Conservation (phyloP, 1,140 invertebrate genomes). For the roundworm (Caenorhabditis elegans) region DNA sequence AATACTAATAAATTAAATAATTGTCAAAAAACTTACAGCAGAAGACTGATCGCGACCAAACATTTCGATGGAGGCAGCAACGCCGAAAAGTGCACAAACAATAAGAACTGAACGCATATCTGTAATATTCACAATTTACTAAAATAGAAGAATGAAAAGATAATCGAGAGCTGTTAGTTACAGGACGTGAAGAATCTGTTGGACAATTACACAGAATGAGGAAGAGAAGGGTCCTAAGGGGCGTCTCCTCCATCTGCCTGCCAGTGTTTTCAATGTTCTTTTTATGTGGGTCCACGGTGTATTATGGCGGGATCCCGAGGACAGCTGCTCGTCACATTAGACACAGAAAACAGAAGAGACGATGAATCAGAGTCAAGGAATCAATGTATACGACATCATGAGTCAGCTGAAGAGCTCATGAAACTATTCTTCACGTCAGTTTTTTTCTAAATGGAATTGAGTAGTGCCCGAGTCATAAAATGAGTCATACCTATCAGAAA, state of each 20-base stretch:
- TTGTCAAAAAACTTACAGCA: background rate
- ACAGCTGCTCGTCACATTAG: conserved; percentile 1
- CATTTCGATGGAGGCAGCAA: conserved; percentile 23
- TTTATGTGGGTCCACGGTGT: conserved; percentile 15
- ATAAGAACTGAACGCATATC: conserved; percentile 28
- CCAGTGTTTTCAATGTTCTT: conserved; percentile 31
- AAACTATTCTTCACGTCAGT: background rate
- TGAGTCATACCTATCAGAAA: too few species aligned
- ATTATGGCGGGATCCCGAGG: background rate
- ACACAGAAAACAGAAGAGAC: background rate
- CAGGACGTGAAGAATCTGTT: too few species aligned
- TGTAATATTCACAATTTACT: background rate
- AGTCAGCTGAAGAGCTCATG: background rate
- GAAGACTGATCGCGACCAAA: conserved; percentile 44
- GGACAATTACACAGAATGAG: background rate
- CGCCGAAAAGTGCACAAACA: conserved; percentile 25
- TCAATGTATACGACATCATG: background rate
- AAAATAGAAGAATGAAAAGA: too few species aligned
- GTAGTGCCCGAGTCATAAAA: too few species aligned
- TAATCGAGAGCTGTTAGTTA: too few species aligned
- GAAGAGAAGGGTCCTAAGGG: background rate
- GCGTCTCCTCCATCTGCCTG: background rate
- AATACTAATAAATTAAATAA: background rate
- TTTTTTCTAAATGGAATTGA: too few species aligned
- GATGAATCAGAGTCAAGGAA: background rate